Base-by-base conservation (phyloP, 64 coral and sea anemone species). In the Pachyseris speciosa region DNA sequence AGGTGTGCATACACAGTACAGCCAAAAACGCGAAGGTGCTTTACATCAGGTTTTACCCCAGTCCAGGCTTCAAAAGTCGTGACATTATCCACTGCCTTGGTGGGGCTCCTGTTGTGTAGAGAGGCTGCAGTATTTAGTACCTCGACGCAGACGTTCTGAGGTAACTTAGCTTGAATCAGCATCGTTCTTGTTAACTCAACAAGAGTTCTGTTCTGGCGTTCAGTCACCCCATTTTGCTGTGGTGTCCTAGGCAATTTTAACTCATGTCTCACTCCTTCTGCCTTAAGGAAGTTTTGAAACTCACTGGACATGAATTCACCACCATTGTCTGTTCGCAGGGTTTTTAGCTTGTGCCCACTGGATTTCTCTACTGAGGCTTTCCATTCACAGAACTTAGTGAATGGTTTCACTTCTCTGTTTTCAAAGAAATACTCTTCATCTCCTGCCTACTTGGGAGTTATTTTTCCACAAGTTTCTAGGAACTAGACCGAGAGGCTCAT, bases 31-130 rank as follows among this genome's bases (percentile, higher is more conserved):
- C 38, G 27, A 20, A 92, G 53, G 33, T 92, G 44, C 2, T 30
- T 59, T 20, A 92, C 80, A 53, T 59, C 32, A 75, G 90, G 65
- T 9, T 84, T 92, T 43, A 12, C 44, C 30, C 81, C 90, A 45
- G 68, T 92, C 90, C 39, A 92, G 22, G 68, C 68, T 75, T 92
- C 81, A 92, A 24, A 92, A 30, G 71, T 64, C 37, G 69, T 92
- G 15, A 5, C 12, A 55, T 51, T 17, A 43, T 81, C 67, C 5
- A 90, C 13, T 34, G 75, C 79, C 11, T 72, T 84, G 27, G 67
- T 84, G 28, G 48, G 78, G 50, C 78, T n/a, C n/a, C n/a, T n/a
- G n/a, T n/a, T n/a, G n/a, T n/a, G n/a, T n/a, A n/a, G n/a, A n/a
- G n/a, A n/a, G n/a, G n/a, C n/a, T n/a, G n/a, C n/a, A n/a, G n/a